Evolutionary conservation across 2,797 vertebrate genomes (phyloP).

Genomic region (Zalophus californianus): DNA sequence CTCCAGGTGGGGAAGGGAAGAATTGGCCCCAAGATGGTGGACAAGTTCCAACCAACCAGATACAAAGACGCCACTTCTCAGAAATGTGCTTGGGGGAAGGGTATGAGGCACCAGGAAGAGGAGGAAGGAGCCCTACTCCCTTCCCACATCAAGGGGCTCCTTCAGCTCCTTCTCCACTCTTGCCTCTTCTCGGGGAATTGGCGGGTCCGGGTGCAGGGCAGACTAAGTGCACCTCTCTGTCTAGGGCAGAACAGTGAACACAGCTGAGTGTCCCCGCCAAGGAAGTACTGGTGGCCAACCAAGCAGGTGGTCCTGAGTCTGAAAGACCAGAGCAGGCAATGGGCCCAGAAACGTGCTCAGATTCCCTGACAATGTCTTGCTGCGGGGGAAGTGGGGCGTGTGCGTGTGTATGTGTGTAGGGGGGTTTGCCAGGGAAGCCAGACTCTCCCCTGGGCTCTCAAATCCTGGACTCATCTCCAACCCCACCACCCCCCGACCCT

Average conservation of each 20-base stretch:
- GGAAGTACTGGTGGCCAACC: slow-evolving; percentile 86
- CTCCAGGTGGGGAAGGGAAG: slow-evolving; percentile 74
- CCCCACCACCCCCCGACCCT: too few species aligned
- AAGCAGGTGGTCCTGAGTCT: slow-evolving; percentile 87
- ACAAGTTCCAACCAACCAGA: slow-evolving; percentile 84
- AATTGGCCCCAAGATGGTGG: slow-evolving; percentile 74
- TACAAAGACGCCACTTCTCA: slow-evolving; percentile 84
- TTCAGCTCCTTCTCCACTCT: slow-evolving; percentile 72
- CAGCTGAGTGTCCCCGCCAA: slow-evolving; percentile 81
- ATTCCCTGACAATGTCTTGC: slow-evolving; percentile 64
- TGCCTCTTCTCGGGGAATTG: slow-evolving; percentile 73
- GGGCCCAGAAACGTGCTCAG: slow-evolving; percentile 66
- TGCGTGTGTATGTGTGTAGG: too few species aligned
- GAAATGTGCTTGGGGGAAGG: slow-evolving; percentile 82
- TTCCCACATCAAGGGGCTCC: slow-evolving; percentile 51
- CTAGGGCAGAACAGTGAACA: slow-evolving; percentile 84
- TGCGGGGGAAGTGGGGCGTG: not conserved
- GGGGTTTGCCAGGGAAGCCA: not conserved
- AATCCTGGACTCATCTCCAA: not conserved
- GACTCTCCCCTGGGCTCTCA: not conserved
- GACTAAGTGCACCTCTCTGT: slow-evolving; percentile 84
- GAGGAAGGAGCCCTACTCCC: not conserved
- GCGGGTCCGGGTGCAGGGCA: slow-evolving; percentile 61
- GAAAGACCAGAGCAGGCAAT: slow-evolving; percentile 78
- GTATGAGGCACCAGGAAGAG: not conserved